Evolutionary conservation across 2,797 vertebrate genomes (phyloP).

Genomic region (Nasua narica): DNA sequence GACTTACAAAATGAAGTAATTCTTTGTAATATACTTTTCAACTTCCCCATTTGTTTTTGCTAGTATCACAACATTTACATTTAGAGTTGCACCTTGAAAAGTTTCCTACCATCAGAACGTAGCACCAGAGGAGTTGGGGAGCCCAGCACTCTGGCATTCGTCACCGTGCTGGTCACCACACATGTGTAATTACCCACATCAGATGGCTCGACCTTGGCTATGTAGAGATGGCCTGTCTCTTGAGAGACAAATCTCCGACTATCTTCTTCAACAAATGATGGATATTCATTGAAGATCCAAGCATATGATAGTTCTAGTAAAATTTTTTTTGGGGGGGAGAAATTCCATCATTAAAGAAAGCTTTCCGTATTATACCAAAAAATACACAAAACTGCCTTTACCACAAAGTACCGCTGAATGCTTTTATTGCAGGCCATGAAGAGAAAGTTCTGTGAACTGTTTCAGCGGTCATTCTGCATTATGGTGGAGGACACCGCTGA

Average conservation of each 20-base stretch:
- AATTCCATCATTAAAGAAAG: background rate
- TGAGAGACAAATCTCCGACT: constrained; percentile 94
- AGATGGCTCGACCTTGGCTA: constrained; percentile 93
- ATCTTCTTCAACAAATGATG: constrained; percentile 94
- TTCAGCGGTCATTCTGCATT: background rate
- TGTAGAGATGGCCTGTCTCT: constrained; percentile 95
- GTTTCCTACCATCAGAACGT: constrained; percentile 90
- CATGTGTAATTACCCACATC: constrained; percentile 98
- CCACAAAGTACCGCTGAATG: no score
- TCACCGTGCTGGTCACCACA: constrained; percentile 90
- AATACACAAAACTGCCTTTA: background rate
- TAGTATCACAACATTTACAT: no score
- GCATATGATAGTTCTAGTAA: constrained; percentile 89
- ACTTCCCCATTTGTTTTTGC: background rate
- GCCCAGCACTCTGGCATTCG: constrained; percentile 88
- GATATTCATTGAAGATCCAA: constrained; percentile 97
- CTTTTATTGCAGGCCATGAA: background rate
- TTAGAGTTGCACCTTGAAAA: background rate
- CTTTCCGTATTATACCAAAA: background rate
- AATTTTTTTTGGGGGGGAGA: background rate
- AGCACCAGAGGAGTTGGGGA: constrained; percentile 93
- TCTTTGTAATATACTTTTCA: background rate
- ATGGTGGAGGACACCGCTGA: accelerated
- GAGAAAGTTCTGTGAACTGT: background rate
- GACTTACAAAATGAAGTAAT: background rate